These are phyloP conservation scores for Mionectes macconnelli DNA, from an alignment of 2,113 vertebrate species.

Conservation along the genomic window DNA sequence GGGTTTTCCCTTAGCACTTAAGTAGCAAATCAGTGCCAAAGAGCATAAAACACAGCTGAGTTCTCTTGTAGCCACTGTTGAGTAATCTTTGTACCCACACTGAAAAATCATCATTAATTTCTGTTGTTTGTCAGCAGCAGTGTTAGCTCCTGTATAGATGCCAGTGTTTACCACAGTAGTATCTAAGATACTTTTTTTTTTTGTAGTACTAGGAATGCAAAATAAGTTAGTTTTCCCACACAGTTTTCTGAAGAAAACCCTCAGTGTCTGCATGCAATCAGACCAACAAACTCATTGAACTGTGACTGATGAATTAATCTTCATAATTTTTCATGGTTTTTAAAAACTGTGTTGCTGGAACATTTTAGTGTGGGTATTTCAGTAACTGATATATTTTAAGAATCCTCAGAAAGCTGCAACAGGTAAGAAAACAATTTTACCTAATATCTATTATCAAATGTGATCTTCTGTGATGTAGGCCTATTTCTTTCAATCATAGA, in stretches of 20 bases:
- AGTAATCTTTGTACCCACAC: background rate
- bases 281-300: background rate
- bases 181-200: background rate
- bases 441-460: background rate
- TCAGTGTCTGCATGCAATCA: background rate
- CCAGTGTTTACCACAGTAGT: background rate
- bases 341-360: background rate
- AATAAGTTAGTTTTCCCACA: background rate
- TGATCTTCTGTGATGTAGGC: background rate
- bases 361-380: background rate
- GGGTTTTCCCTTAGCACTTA: background rate
- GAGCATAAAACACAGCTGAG: background rate
- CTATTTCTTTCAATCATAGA: background rate
- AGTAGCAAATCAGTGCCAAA: background rate
- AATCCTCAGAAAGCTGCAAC: background rate
- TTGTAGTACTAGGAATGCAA: background rate
- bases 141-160: background rate
- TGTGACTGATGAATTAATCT: background rate
- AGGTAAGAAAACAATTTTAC: background rate
- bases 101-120: slow-evolving; percentile 7
- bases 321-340: background rate
- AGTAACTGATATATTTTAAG: background rate
- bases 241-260: background rate
- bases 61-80: background rate
- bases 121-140: background rate